Percentiles rank a stretch among this genome's conserved stretches.
Conservation (phyloP, 1,140 invertebrate species). For the Homarus americanus region DNA sequence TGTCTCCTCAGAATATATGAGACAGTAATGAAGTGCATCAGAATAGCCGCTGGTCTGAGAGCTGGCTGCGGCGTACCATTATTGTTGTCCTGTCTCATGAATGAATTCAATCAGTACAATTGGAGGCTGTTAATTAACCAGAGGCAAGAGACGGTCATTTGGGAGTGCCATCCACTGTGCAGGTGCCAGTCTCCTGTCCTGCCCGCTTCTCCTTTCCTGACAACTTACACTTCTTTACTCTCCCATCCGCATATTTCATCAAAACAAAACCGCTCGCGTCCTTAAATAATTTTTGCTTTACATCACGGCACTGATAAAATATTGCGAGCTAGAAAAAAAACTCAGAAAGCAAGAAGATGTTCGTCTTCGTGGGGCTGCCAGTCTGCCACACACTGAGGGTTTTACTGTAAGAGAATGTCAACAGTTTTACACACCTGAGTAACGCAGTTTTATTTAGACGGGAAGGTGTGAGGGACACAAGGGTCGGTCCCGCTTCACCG, state of each 20-base stretch:
- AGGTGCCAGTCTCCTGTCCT: not conserved
- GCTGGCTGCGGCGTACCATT: not conserved
- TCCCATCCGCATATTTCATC: not conserved
- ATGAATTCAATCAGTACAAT: not conserved
- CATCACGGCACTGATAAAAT: slow-evolving; percentile 3
- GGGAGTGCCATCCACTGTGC: not conserved
- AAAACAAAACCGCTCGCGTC: not conserved
- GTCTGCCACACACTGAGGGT: too few relatives aligned
- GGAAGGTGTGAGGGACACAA: too few relatives aligned
- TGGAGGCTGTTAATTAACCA: slow-evolving; percentile 12
- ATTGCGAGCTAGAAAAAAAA: too few relatives aligned
- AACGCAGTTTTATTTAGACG: too few relatives aligned
- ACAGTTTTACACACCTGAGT: too few relatives aligned
- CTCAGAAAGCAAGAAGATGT: too few relatives aligned
- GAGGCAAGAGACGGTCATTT: not conserved
- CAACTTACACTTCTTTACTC: not conserved
- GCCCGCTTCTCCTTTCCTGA: not conserved
- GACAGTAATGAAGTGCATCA: not conserved
- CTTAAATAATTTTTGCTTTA: not conserved
- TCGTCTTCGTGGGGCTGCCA: too few relatives aligned
- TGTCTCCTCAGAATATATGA: not conserved
- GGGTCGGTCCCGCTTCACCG: too few relatives aligned
- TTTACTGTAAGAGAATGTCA: too few relatives aligned
- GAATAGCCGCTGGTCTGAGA: not conserved
- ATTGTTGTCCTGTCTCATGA: slow-evolving; percentile 2